Conservation (phyloP, 2,113 vertebrate genomes). For the Sminthopsis crassicaudata region DNA sequence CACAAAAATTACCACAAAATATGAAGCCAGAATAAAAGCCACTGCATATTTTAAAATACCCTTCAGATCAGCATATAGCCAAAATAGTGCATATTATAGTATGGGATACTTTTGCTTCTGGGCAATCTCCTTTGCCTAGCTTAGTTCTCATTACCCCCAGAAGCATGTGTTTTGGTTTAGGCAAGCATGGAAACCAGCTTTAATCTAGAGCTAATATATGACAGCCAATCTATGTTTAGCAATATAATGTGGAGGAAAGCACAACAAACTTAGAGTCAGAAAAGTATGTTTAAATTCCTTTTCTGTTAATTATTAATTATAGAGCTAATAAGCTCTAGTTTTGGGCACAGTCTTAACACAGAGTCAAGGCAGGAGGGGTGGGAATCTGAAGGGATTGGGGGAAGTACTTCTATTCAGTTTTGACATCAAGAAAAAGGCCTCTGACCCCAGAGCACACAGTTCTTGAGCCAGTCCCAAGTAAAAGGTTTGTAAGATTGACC, state of each 20-base stretch:
- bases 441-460: not conserved
- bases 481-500: not conserved
- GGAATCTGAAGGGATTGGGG: not conserved
- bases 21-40: not conserved
- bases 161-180: not conserved
- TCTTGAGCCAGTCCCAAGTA: not conserved
- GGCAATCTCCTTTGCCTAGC: not conserved
- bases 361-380: not conserved
- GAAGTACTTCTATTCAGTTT: not conserved
- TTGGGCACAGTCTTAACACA: not conserved
- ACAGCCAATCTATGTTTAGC: not conserved
- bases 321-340: too few species aligned
- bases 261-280: not conserved
- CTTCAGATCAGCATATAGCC: not conserved
- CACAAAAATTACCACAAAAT: not conserved
- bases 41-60: not conserved
- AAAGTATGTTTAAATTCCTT: too few species aligned
- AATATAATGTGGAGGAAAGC: not conserved
- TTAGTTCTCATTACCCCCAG: not conserved
- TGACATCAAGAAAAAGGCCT: not conserved
- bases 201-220: not conserved
- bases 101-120: not conserved
- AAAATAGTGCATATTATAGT: not conserved
- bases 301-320: too few species aligned
- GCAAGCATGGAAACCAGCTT: not conserved